Evolutionary conservation across 1,140 invertebrate species (phyloP).

Genomic region (Helicoverpa zea): DNA sequence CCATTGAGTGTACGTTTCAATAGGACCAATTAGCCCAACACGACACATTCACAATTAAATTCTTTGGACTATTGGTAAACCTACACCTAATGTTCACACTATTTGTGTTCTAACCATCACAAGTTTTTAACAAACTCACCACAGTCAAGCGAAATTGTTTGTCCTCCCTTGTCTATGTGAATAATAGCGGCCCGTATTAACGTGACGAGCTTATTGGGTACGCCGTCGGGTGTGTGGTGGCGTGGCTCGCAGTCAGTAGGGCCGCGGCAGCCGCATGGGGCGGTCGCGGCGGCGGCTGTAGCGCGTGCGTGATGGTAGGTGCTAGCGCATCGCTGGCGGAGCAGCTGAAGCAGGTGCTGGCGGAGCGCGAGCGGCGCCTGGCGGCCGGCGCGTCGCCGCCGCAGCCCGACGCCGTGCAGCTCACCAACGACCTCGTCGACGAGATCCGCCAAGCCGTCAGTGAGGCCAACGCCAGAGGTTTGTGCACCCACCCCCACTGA

Average conservation of each 20-base stretch:
- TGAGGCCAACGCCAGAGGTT: conserved; percentile 94
- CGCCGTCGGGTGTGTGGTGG: too few relatives aligned
- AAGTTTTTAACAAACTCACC: conserved; percentile 13
- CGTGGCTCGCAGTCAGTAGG: not conserved
- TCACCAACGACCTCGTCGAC: conserved; percentile 93
- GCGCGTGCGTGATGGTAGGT: conserved; percentile 73
- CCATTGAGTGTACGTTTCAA: conserved; percentile 24
- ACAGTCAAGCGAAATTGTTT: conserved; percentile 4
- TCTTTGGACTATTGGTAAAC: conserved; percentile 5
- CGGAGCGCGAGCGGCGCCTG: conserved; percentile 90
- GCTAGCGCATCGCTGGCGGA: conserved; percentile 92
- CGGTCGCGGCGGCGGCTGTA: conserved; percentile 8
- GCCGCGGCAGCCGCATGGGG: not conserved
- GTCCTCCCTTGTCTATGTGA: conserved; percentile 7
- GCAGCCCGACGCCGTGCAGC: conserved; percentile 81
- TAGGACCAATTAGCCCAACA: not conserved
- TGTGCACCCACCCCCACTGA: conserved; percentile 24
- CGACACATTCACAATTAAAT: too few relatives aligned
- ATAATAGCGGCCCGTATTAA: conserved; percentile 28
- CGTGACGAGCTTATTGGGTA: not conserved
- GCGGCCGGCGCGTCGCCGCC: conserved; percentile 85
- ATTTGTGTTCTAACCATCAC: conserved; percentile 28
- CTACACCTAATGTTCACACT: conserved; percentile 9
- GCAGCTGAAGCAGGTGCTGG: conserved; percentile 93
- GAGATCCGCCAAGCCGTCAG: conserved; percentile 94